Evolutionary conservation across 2,888 invertebrate genomes (phyloP).

Genomic region (Strigamia maritima): DNA sequence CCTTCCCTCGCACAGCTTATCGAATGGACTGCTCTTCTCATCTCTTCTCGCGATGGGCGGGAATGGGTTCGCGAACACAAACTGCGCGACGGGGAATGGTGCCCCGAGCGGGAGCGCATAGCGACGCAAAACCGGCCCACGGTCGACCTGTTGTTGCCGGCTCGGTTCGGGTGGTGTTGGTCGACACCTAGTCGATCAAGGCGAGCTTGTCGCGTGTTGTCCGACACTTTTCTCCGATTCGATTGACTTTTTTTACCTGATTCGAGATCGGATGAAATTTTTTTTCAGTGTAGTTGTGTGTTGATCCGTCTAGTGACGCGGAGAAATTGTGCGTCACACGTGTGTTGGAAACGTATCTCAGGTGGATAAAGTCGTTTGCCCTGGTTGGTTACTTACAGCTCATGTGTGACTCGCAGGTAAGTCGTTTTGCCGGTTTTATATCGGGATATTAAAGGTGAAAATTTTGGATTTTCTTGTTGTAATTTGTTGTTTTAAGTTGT

Average conservation of each 20-base stretch:
- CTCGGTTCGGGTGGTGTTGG: neutral
- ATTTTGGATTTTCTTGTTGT: neutral
- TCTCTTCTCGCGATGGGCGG: constrained; percentile 11
- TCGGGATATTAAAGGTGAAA: no score
- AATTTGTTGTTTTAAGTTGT: neutral
- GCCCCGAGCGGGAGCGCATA: constrained; percentile 22
- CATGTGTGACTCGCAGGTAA: neutral
- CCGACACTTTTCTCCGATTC: no score
- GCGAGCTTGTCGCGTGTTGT: neutral
- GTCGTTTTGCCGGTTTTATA: neutral
- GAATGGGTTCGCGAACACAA: neutral
- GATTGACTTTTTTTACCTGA: neutral
- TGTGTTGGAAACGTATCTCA: neutral
- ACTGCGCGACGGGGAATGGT: neutral
- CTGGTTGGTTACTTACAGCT: constrained; percentile 6
- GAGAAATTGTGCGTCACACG: constrained; percentile 11
- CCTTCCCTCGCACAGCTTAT: neutral
- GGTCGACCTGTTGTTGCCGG: constrained; percentile 18
- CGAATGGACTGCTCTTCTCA: constrained; percentile 32
- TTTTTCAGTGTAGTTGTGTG: neutral
- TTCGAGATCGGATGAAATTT: neutral
- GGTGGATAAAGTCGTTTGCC: constrained; percentile 21
- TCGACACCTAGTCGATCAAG: neutral
- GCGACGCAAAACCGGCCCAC: constrained; percentile 5
- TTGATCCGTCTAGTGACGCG: neutral